Evolutionary conservation across 2,113 vertebrate genomes (phyloP), one percentile per base, ranked within the genome.

Genomic region (Dicrurus megarhynchus): DNA sequence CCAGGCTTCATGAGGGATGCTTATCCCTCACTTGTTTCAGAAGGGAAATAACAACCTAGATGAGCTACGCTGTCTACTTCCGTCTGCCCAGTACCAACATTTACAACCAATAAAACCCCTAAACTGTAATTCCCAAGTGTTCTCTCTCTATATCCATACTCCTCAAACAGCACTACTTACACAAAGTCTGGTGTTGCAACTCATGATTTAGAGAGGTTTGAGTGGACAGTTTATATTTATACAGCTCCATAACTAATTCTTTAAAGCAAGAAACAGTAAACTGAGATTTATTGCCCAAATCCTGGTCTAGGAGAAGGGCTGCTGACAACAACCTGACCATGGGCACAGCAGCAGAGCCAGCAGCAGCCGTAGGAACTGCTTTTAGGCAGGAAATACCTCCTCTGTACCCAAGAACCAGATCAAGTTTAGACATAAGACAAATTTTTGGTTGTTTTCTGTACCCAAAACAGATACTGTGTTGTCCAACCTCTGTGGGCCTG

Each of bases 171-270:
- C 28, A 21, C 12, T 50, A 27, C 8, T 23, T 52, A 42, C 35
- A 49, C 14, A 42, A n/a, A 46, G 33, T 49, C 14, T 27, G 20
- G 21, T 46, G 32, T 5, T 74, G 18, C 44, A 93, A 18, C 10
- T 27, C 0, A 0, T 14, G 14, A 50, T 23, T 78, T 46, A 67
- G 1, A 88, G 46, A 65, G 15, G 11, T 59, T 53, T 42, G 33
- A 63, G 37, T 10, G 12, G 19, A 53, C 24, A 55, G 35, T 41
- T 87, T 50, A 4, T 52, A 71, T 30, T 89, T 79, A 44, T 10
- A 81, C 24, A 61, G 23, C 16, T 81, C 50, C 7, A 2, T 22
- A 69, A 84, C 10, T 65, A 52, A 65, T 37, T 46, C 20, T 55
- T 84, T 75, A 16, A 71, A 84, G 20, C 1, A 1, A 82, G 24